phyloP scores from a whole-genome alignment of 2,888 invertebrate genomes.

The Bruchidius siliquastri region DNA sequence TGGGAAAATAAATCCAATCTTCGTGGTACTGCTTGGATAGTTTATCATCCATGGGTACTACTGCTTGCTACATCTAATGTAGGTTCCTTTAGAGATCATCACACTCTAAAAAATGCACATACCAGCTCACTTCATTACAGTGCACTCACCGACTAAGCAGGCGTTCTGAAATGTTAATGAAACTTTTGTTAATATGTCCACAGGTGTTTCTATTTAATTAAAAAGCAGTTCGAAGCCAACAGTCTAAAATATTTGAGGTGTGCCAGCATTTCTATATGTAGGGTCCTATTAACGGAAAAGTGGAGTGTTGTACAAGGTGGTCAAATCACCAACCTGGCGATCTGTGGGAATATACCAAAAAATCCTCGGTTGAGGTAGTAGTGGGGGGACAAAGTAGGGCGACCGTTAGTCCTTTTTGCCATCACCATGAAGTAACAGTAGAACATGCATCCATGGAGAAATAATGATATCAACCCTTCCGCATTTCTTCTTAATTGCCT shows the following conservation, averaged over 20 bases:
- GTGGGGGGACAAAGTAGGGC: too few relatives aligned
- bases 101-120: not conserved
- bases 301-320: not conserved
- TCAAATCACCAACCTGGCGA: not conserved
- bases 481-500: too few relatives aligned
- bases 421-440: too few relatives aligned
- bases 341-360: too few relatives aligned
- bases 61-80: not conserved
- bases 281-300: not conserved
- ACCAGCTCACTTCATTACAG: not conserved
- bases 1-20: too few relatives aligned
- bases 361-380: too few relatives aligned
- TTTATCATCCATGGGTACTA: not conserved
- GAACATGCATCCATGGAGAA: too few relatives aligned
- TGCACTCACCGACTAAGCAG: not conserved
- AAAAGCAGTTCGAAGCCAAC: not conserved
- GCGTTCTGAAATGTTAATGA: not conserved
- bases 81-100: not conserved
- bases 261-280: not conserved
- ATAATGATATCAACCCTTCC: too few relatives aligned
- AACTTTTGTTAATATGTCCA: not conserved
- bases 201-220: not conserved
- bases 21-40: too few relatives aligned
- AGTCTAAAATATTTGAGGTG: not conserved
- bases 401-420: too few relatives aligned